Conservation (phyloP, 2,797 vertebrate genomes). For the Alectoris magna region DNA sequence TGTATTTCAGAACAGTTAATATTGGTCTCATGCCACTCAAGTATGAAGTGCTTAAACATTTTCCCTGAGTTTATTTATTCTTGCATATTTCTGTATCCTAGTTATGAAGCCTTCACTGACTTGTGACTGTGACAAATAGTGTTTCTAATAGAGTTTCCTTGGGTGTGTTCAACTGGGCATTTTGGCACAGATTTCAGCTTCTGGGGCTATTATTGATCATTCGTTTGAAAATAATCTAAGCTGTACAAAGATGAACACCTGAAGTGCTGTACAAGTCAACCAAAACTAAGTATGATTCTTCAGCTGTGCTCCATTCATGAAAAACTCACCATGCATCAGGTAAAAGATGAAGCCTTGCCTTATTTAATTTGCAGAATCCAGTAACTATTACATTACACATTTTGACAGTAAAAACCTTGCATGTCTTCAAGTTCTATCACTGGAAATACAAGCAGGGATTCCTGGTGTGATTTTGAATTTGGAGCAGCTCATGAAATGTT, state of each 20-base stretch:
- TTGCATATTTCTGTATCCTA: background rate
- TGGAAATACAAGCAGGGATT: background rate
- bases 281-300: background rate
- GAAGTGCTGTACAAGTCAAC: background rate
- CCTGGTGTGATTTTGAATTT: background rate
- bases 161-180: background rate
- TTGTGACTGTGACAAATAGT: background rate
- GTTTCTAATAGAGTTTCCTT: background rate
- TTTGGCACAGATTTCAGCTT: background rate
- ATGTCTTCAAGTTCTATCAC: background rate
- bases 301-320: background rate
- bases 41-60: background rate
- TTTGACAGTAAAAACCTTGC: background rate
- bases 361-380: background rate
- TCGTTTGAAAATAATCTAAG: background rate
- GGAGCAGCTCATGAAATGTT: slow-evolving; percentile 10
- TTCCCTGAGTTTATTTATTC: background rate
- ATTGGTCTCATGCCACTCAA: background rate
- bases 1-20: background rate
- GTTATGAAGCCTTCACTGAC: background rate
- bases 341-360: background rate
- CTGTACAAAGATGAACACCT: background rate
- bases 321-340: background rate
- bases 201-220: background rate
- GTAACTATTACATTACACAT: background rate